Evolutionary conservation across 2,888 invertebrate species (phyloP).

Genomic region (Rhyacophila evoluta): DNA sequence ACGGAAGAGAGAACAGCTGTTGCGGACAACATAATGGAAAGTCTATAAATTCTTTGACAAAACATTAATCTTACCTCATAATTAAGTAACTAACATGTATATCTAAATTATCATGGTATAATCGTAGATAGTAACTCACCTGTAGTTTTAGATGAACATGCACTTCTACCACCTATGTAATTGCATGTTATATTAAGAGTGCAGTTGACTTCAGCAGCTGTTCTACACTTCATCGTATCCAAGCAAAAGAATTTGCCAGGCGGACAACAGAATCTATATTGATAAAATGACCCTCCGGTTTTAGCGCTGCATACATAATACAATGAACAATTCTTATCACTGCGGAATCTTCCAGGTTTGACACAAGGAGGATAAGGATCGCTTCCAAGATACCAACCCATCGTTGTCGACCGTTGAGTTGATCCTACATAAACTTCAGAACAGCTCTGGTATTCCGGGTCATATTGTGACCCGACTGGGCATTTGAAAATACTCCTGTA

Average conservation of each 20-base stretch:
- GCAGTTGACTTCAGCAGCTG: slow-evolving; percentile 53
- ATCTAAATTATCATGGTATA: too few relatives aligned
- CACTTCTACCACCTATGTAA: neutral
- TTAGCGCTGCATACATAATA: slow-evolving; percentile 63
- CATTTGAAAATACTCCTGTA: slow-evolving; percentile 59
- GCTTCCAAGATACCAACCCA: slow-evolving; percentile 46
- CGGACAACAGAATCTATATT: slow-evolving; percentile 59
- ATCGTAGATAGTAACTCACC: neutral
- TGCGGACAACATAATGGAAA: too few relatives aligned
- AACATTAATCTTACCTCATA: too few relatives aligned
- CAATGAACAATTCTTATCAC: slow-evolving; percentile 60
- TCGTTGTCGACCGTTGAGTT: slow-evolving; percentile 55
- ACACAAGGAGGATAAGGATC: slow-evolving; percentile 61
- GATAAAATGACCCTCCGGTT: slow-evolving; percentile 59
- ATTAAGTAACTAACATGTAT: too few relatives aligned
- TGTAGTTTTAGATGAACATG: neutral
- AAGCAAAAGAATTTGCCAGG: slow-evolving; percentile 56
- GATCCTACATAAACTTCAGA: slow-evolving; percentile 58
- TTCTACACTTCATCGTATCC: slow-evolving; percentile 55
- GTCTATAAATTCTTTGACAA: too few relatives aligned
- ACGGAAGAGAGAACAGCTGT: too few relatives aligned
- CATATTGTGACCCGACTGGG: slow-evolving; percentile 59
- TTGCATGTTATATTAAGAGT: neutral
- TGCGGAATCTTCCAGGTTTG: slow-evolving; percentile 60
- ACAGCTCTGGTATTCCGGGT: slow-evolving; percentile 58